Percentiles rank a stretch among this genome's conserved stretches.
Evolutionary conservation across 2,113 vertebrate genomes (phyloP).

Genomic region (Pseudonaja textilis): DNA sequence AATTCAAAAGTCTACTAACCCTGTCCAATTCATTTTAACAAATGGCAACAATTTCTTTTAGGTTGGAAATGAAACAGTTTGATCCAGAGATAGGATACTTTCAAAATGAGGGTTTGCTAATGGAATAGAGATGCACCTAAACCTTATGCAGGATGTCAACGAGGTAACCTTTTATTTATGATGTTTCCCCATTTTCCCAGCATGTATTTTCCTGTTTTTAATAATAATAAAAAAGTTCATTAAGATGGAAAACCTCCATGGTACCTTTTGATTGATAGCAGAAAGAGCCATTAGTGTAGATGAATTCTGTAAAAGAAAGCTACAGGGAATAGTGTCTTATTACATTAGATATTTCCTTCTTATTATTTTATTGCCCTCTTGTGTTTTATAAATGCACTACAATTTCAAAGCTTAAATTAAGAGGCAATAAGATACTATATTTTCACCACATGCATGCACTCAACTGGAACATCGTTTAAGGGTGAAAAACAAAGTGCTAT

Average conservation of each 20-base stretch:
- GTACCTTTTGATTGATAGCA: neutral
- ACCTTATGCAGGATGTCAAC: neutral
- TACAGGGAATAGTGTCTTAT: neutral
- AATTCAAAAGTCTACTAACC: neutral
- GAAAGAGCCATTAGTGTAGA: neutral
- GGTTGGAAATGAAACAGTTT: neutral
- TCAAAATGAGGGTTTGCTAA: neutral
- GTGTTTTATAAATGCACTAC: slow-evolving; percentile 17
- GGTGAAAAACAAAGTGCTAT: neutral
- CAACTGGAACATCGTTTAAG: neutral
- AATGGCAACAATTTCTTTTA: neutral
- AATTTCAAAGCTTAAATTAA: neutral
- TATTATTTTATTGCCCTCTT: slow-evolving; percentile 28
- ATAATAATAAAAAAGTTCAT: neutral
- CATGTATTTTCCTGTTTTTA: neutral
- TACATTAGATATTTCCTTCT: neutral
- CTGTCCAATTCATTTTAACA: neutral
- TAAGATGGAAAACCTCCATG: neutral
- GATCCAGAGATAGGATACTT: neutral
- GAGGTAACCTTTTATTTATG: neutral
- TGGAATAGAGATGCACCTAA: neutral
- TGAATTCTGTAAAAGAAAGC: neutral
- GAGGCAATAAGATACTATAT: neutral
- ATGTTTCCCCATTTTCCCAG: neutral
- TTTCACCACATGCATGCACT: neutral